Conservation (phyloP, 2,797 vertebrate species). For the Thalassophryne amazonica region DNA sequence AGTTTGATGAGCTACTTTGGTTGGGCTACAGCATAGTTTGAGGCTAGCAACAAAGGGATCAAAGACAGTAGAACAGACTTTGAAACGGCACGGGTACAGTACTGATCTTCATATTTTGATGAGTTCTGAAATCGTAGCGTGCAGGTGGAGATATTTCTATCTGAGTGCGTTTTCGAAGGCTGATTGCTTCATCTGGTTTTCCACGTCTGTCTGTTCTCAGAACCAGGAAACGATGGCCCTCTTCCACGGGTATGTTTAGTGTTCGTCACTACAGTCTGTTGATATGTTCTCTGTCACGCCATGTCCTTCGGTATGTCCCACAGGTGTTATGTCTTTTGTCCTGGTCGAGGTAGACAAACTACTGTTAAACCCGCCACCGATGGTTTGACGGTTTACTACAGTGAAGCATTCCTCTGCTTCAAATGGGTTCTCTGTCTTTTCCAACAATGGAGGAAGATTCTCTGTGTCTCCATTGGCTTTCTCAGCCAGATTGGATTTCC, state of each 20-base stretch:
- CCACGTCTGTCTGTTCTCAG: too few species aligned
- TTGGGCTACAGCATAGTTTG: neutral
- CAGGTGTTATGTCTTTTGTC: slow-evolving; percentile 27
- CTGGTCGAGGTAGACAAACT: slow-evolving; percentile 67
- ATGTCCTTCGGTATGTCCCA: slow-evolving; percentile 10
- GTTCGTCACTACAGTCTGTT: too few species aligned
- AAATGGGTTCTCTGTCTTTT: slow-evolving; percentile 21
- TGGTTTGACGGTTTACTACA: slow-evolving; percentile 36
- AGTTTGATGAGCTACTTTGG: neutral
- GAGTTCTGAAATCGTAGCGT: too few species aligned
- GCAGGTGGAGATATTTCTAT: too few species aligned
- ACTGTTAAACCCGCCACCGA: slow-evolving; percentile 29
- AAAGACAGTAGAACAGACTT: neutral
- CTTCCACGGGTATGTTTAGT: too few species aligned
- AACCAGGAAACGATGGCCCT: too few species aligned
- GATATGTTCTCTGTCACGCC: neutral
- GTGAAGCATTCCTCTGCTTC: slow-evolving; percentile 12
- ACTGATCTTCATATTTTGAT: slow-evolving; percentile 63
- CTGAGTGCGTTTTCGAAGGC: too few species aligned
- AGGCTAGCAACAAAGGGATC: slow-evolving; percentile 2
- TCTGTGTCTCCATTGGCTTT: slow-evolving; percentile 5
- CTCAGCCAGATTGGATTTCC: too few species aligned
- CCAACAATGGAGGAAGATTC: slow-evolving; percentile 11
- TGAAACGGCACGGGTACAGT: slow-evolving; percentile 41
- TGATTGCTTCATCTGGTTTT: too few species aligned